Evolutionary conservation across 2,888 invertebrate genomes (phyloP).

Genomic region (Ornithoptera priamus): DNA sequence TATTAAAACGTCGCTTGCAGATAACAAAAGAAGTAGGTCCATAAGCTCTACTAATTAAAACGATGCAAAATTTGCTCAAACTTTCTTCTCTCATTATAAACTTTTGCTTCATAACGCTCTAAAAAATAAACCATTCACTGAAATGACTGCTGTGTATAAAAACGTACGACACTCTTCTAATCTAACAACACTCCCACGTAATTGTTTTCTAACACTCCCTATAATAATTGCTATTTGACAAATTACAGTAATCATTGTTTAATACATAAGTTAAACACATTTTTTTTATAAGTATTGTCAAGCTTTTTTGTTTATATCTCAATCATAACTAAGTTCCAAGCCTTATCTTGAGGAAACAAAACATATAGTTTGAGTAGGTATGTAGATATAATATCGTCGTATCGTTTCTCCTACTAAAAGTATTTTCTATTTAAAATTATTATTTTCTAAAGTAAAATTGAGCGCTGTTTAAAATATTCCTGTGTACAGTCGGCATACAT

Average conservation of each 20-base stretch:
- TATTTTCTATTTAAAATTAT: too few relatives aligned
- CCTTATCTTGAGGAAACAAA: too few relatives aligned
- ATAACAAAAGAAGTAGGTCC: too few relatives aligned
- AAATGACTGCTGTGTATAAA: not conserved
- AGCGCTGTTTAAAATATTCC: conserved; percentile 6
- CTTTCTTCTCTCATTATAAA: not conserved
- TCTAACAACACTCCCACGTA: conserved; percentile 1
- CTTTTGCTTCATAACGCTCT: not conserved
- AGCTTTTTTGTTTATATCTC: too few relatives aligned
- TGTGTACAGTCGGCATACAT: conserved; percentile 15
- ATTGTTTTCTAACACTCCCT: conserved; percentile 6
- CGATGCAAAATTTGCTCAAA: not conserved
- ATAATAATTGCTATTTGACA: conserved; percentile 1
- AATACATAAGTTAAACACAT: not conserved
- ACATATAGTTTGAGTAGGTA: too few relatives aligned
- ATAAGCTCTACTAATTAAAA: too few relatives aligned
- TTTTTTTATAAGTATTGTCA: not conserved
- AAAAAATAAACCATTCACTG: not conserved
- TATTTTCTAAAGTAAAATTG: too few relatives aligned
- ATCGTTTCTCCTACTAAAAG: too few relatives aligned
- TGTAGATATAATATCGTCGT: too few relatives aligned
- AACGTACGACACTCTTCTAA: not conserved
- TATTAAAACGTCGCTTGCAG: too few relatives aligned
- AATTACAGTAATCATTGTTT: not conserved
- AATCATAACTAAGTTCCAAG: too few relatives aligned